Evolutionary conservation across 2,797 vertebrate genomes (phyloP), one percentile per base, ranked within the genome.

Genomic region (Chromis chromis): DNA sequence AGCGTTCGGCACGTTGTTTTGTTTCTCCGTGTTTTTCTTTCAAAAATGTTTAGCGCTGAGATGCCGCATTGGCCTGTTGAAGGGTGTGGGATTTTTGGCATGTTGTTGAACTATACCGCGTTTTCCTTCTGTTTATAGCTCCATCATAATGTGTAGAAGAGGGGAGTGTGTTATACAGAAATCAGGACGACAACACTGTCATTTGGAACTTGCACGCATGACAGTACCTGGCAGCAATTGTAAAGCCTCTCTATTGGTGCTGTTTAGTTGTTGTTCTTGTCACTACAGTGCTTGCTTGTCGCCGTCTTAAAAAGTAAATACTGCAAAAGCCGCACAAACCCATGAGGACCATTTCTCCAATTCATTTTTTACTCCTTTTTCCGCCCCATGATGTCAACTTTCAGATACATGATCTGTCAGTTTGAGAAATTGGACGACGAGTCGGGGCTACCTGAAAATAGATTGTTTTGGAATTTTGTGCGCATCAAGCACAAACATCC

Each of bases 131-230:
- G 53, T 81, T 85, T 79, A 81, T 57, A 58, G 70, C 78, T 67
- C 64, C 48, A 67, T 82, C 49, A 55, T 46, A 42, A 33, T 59
- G 50, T 0, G 4, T 11, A 27, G 21, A 71, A 57, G 55, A 75
- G 19, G 9, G 3, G 33, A 67, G 27, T 27, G 55, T 63, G 65
- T 57, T 74, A 3, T 40, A 55, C 44, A 82, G 28, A 78, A 81
- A 86, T 80, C 79, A 71, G 14, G 66, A 49, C 27, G 16, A 80
- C 82, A 81, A 72, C 69, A 46, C 63, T 81, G 84, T 74, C 81
- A 68, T 52, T 65, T 72, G 14, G 3, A 74, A 56, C 74, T 68
- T 66, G 67, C 72, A 78, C 19, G 57, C 53, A 17, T 71, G 77
- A 75, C 63, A 70, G 59, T 64, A 76, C 50, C 70, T 80, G 71